Conservation (phyloP, 2,797 vertebrate genomes). For the Hylomyscus alleni region DNA sequence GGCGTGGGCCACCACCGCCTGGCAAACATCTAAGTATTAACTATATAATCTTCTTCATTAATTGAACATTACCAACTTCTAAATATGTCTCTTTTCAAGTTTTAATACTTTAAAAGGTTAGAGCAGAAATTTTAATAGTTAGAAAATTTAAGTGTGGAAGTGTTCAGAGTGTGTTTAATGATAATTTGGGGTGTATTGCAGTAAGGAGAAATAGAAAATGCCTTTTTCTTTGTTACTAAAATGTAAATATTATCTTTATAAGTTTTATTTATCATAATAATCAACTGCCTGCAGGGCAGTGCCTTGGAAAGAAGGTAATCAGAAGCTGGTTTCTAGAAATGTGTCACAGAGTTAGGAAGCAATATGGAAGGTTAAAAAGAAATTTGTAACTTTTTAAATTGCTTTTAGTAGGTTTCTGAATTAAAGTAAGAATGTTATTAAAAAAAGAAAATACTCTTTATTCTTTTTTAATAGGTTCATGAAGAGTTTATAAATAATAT, state of each 20-base stretch:
- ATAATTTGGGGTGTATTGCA: constrained; percentile 19
- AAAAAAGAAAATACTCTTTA: constrained; percentile 37
- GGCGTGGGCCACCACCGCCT: too few species aligned
- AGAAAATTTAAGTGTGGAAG: constrained; percentile 53
- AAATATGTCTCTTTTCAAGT: constrained; percentile 41
- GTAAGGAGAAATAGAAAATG: constrained; percentile 48
- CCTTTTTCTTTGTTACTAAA: constrained; percentile 37
- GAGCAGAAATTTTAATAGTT: constrained; percentile 43
- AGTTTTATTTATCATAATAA: constrained; percentile 55
- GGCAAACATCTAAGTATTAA: constrained; percentile 49
- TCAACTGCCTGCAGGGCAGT: background rate
- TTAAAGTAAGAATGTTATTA: constrained; percentile 38
- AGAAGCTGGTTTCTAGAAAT: background rate
- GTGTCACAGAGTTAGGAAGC: background rate
- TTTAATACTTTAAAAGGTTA: constrained; percentile 60
- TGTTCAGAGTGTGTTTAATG: constrained; percentile 49
- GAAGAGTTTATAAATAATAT: constrained; percentile 98
- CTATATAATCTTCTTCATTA: constrained; percentile 40
- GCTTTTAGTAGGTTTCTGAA: constrained; percentile 56
- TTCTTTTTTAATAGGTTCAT: constrained; percentile 92
- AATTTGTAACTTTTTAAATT: constrained; percentile 40
- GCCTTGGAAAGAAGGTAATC: background rate
- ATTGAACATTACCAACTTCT: constrained; percentile 54
- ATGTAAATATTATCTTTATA: background rate
- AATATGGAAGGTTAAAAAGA: background rate